Conservation (phyloP, 1,140 invertebrate genomes). For the Microvelia longipes region DNA sequence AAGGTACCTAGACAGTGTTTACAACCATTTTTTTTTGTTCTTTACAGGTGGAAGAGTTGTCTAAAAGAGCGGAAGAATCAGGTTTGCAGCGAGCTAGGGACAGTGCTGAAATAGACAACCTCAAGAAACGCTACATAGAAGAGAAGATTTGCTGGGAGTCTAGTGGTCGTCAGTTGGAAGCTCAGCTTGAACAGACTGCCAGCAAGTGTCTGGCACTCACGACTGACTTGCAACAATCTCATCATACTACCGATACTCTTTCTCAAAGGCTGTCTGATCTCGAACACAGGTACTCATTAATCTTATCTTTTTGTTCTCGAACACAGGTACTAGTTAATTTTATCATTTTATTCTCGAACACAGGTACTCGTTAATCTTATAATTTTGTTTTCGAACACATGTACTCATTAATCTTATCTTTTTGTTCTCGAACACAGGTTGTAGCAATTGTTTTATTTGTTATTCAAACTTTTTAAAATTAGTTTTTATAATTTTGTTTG, state of each 20-base stretch:
- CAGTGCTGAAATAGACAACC: slow-evolving; percentile 43
- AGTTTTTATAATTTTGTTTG: too few species aligned
- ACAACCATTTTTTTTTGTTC: not conserved
- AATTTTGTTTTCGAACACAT: too few species aligned
- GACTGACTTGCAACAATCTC: slow-evolving; percentile 43
- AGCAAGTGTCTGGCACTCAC: slow-evolving; percentile 43
- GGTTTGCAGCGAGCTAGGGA: slow-evolving; percentile 49
- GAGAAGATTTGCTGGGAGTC: slow-evolving; percentile 48
- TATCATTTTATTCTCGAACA: too few species aligned
- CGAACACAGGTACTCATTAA: slow-evolving; percentile 25
- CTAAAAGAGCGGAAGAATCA: slow-evolving; percentile 56
- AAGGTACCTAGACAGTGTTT: too few species aligned
- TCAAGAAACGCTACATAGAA: slow-evolving; percentile 34
- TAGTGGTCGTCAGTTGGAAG: slow-evolving; percentile 42
- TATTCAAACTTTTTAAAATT: too few species aligned
- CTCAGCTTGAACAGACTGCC: slow-evolving; percentile 42
- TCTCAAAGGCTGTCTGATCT: slow-evolving; percentile 21
- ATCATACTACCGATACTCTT: slow-evolving; percentile 31
- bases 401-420: too few species aligned
- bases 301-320: slow-evolving; percentile 31
- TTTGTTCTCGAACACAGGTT: too few species aligned
- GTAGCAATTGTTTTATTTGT: too few species aligned
- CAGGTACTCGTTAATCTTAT: too few species aligned
- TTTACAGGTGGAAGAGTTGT: slow-evolving; percentile 44
- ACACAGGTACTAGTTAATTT: too few species aligned